Evolutionary conservation across 2,888 invertebrate species (phyloP), one percentile per base, ranked within the genome.

Genomic region (Blastobasis adustella): DNA sequence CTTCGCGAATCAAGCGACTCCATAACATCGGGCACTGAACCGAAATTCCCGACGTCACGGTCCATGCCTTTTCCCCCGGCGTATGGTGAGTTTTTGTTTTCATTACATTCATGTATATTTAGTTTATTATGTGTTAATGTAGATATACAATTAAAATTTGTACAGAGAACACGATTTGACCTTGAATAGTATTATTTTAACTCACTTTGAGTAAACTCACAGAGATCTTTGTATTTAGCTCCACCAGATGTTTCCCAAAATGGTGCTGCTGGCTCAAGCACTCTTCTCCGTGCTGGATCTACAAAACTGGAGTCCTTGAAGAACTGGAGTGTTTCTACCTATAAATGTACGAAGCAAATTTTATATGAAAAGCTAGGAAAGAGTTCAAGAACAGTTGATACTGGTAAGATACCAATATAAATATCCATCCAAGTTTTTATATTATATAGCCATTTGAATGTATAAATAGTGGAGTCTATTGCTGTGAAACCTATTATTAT

Each of bases 281-380:
- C 93, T 0, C 78, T 93, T 53, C 79, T 93, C 51, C 91, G 93
- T 51, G 90, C 91, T 4, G 89, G 91, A n/a, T 91, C 93, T 36
- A 95, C 96, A 46, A 95, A 97, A 79, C 93, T 99, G 71, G 98
- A 98, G 78, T 93, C 95, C 53, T 90, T 99, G 57, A 96, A 95
- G 76, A 97, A 95, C 76, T 99, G 99, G 99, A 96, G 98, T 58
- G 96, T 99, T 73, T 98, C 98, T 55, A 98, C 98, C 0, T 99
- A 98, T 81, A 99, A 98, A 83, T 99, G 98, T 78, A 99, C 99
- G 5, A 95, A 96, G 69, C 99, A 99, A 79, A 91, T 98, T 55
- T 93, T 99, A 83, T 95, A 97, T 63, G 99, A 99, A 79, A 97
- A 97, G 76, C 90, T 99, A 52, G 99, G 99, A 10, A 99, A 98